Base-by-base conservation (phyloP, 2,113 vertebrate species). In the Salvator merianae region DNA sequence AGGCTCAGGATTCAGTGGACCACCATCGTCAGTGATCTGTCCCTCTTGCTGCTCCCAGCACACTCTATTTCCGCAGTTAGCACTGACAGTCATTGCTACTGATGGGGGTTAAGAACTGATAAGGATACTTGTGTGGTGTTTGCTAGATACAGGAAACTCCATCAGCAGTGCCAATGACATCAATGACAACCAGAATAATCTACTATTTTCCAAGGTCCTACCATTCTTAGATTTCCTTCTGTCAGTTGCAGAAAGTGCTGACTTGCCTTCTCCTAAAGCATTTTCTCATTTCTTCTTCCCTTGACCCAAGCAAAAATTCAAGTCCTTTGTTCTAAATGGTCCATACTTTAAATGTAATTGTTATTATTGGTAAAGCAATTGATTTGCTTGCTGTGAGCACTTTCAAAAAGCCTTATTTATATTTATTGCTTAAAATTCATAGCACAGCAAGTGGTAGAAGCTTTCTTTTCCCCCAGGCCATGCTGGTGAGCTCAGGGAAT, bases 331-430 rank as follows among this genome's bases (percentile, higher is more conserved):
- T 75, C 28, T 75, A 32, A 83, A 74, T 75, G 38, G 30, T 28
- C 40, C 22, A 47, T 75, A 34, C 81, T 66, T 53, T 62, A 83
- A 75, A 66, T 53, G 30, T 18, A 66, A 50, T 62, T 68, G 36
- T 30, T 74, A 65, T 82, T 82, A 43, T 76, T 83, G 43, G 40
- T 50, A 26, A 30, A 82, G 32, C 36, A 73, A 47, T 47, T 82
- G 70, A 12, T 53, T 83, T 34, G n/a, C 26, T 53, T 50, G 38
- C 22, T 66, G 22, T 30, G 30, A 76, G 30, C 40, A 50, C 20
- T 76, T 83, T 53, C 62, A 53, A 22, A 36, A 14, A 68, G 26
- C 28, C 53, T 32, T 38, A 55, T 74, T 65, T 32, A 59, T 59
- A 20, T 59, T 40, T 38, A 28, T n/a, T 74, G 2, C 28, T 65